Percentiles rank a stretch among this genome's conserved stretches.
Conservation (phyloP, 2,797 vertebrate genomes). For the Bryconaethiops microstoma region DNA sequence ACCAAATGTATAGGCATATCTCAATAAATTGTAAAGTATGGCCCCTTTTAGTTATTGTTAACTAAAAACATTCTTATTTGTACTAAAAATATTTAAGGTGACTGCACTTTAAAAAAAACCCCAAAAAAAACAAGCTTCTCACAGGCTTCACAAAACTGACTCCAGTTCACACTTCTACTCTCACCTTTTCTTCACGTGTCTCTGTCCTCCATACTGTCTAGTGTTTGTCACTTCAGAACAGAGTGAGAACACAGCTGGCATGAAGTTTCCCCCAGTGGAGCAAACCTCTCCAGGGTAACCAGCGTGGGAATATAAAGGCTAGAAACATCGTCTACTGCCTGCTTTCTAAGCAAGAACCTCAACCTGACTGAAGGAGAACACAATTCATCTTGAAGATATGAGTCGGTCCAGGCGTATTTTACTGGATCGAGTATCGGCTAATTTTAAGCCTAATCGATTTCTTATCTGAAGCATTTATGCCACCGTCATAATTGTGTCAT, state of each 20-base stretch:
- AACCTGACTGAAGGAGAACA: background rate
- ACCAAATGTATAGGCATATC: no score
- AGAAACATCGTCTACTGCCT: background rate
- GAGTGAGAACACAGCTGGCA: constrained; percentile 24
- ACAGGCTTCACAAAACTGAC: background rate
- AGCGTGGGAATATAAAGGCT: background rate
- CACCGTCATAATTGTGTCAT: no score
- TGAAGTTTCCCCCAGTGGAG: background rate
- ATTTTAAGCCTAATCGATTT: no score
- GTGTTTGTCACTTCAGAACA: constrained; percentile 21
- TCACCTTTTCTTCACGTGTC: background rate
- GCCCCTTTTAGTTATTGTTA: no score
- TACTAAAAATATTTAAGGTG: background rate
- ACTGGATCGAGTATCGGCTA: no score
- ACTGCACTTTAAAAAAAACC: no score
- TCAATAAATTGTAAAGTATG: no score
- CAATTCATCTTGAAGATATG: background rate
- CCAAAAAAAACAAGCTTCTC: no score
- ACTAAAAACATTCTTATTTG: background rate
- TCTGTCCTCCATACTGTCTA: constrained; percentile 5
- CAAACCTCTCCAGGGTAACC: constrained; percentile 18
- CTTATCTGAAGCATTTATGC: no score
- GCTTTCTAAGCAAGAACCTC: constrained; percentile 4
- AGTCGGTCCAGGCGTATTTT: background rate
- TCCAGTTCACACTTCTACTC: background rate